Conservation (phyloP, 2,888 invertebrate species). For the Gryllus longicercus region DNA sequence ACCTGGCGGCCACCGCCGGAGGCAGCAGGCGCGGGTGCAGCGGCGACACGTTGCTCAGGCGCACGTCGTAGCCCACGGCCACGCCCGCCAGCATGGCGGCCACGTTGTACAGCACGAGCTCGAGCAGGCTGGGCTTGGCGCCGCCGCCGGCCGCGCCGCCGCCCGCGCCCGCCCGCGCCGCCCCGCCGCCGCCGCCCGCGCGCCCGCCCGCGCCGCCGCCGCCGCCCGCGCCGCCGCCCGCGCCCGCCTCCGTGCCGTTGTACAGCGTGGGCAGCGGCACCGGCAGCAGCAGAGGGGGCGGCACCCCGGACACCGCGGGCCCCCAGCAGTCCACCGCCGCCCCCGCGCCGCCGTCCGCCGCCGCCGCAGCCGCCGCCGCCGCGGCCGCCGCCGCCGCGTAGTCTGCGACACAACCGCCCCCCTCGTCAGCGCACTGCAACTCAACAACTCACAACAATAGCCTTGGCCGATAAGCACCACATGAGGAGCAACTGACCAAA, state of each 20-base stretch:
- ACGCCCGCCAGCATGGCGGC: constrained; percentile 87
- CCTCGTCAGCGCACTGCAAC: too few relatives aligned
- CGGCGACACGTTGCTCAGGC: constrained; percentile 80
- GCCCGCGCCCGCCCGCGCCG: not conserved
- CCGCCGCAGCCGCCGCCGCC: not conserved
- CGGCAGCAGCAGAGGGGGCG: constrained; percentile 41
- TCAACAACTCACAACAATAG: too few relatives aligned
- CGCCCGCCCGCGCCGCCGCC: not conserved
- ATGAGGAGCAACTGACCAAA: too few relatives aligned
- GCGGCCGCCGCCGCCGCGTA: not conserved
- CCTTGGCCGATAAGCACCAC: too few relatives aligned
- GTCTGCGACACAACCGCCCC: too few relatives aligned
- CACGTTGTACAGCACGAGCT: constrained; percentile 83
- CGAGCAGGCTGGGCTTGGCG: constrained; percentile 66
- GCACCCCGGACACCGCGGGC: not conserved
- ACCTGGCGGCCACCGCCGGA: constrained; percentile 51
- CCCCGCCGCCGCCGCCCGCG: not conserved
- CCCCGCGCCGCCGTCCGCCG: not conserved
- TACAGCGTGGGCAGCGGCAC: constrained; percentile 80
- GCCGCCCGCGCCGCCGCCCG: not conserved
- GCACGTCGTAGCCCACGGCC: constrained; percentile 87
- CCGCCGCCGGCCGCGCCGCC: constrained; percentile 21
- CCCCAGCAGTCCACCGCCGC: not conserved
- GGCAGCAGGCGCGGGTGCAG: constrained; percentile 77
- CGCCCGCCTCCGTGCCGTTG: constrained; percentile 52